Evolutionary conservation across 2,113 vertebrate genomes (phyloP), one percentile per base, ranked within the genome.

Genomic region (Ovibos moschatus): DNA sequence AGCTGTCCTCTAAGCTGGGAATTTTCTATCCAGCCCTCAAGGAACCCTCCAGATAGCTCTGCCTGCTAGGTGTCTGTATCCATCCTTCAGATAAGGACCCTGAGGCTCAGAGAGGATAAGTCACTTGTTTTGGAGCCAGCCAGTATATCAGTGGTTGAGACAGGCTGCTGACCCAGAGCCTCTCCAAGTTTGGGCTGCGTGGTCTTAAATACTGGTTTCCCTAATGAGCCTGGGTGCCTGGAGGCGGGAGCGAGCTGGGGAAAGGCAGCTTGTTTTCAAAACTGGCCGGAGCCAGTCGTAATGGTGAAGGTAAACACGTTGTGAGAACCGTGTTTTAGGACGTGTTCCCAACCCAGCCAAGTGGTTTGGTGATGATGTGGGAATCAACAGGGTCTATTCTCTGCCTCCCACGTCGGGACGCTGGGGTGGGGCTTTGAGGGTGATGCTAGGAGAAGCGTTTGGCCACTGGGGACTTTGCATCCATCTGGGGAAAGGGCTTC

Each of bases 161-260:
- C 33, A 14, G 33, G 45, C 0, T 10, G 40, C 6, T 47, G 36
- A 13, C 64, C 58, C n/a, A 9, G 64, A 78, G 51, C 71, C 6
- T 47, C 40, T 40, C 23, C 6, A 16, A 1, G 1, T 14, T 25
- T 36, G 2, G 0, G 17, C 40, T 50, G 0, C 0, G 3, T n/a
- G 30, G 51, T n/a, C 16, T 88, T 74, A 36, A 7, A 55, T 51
- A 8, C 58, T 14, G 25, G 57, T 36, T 7, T 57, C 51, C 36
- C 19, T 40, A 2, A 12, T 0, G 10, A 51, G 45, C 53, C 3
- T 27, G 36, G 36, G 47, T 2, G 81, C 15, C 78, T 8, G 55
- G 25, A 28, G 60, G 55, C 67, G 2, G 62, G 51, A 12, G 33
- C 0, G 17, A 5, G 27, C 79, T 33, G 9, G 53, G 16, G 47